Evolutionary conservation across 2,888 invertebrate species (phyloP).

Genomic region (Brassicogethes aeneus): DNA sequence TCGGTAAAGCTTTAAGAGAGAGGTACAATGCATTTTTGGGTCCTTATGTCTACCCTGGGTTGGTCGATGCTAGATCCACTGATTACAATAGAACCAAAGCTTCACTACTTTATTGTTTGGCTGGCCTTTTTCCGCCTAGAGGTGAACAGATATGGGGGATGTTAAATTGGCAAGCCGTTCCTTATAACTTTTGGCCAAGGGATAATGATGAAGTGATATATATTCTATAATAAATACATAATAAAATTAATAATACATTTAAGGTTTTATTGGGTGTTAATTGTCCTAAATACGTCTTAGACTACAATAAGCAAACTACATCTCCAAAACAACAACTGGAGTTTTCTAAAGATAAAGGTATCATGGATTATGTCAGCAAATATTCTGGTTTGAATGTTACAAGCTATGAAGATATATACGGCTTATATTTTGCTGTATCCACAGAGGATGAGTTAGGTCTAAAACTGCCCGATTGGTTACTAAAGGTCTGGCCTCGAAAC

Average conservation of each 20-base stretch:
- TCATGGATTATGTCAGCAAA: conserved; percentile 43
- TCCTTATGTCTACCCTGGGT: conserved; percentile 46
- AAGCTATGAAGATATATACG: conserved; percentile 48
- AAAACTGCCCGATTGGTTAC: conserved; percentile 38
- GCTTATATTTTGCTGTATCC: conserved; percentile 49
- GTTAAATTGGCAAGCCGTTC: conserved; percentile 67
- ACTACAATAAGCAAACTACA: conserved; percentile 16
- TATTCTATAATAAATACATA: background rate
- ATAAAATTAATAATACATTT: background rate
- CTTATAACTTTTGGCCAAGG: conserved; percentile 53
- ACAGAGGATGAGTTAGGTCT: conserved; percentile 44
- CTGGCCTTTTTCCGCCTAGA: conserved; percentile 57
- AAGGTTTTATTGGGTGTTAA: conserved; percentile 14
- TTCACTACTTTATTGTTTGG: conserved; percentile 57
- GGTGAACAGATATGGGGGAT: conserved; percentile 45
- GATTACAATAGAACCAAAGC: conserved; percentile 63
- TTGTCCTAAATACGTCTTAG: conserved; percentile 20
- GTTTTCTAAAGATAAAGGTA: conserved; percentile 38
- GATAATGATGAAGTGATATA: conserved; percentile 20
- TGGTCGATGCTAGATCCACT: conserved; percentile 55
- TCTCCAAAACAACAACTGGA: conserved; percentile 38
- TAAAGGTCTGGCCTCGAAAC: conserved; percentile 31
- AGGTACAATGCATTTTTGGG: conserved; percentile 54
- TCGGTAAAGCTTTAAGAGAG: conserved; percentile 52
- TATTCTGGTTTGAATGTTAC: conserved; percentile 45